Evolutionary conservation across 2,113 vertebrate species (phyloP).

Genomic region (Uria lomvia): DNA sequence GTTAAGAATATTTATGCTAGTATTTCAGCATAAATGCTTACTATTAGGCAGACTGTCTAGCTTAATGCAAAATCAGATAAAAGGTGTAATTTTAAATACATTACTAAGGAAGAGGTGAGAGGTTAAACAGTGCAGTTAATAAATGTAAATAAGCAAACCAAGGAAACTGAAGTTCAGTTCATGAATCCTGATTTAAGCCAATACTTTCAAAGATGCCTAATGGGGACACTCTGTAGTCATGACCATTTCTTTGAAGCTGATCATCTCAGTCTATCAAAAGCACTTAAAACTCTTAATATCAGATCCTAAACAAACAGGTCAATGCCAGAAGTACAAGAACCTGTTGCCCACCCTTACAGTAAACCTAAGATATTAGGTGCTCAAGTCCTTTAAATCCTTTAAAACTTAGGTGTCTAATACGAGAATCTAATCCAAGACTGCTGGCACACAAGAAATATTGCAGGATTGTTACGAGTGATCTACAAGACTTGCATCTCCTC

Average conservation of each 20-base stretch:
- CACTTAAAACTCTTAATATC: not conserved
- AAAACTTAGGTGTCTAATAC: not conserved
- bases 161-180: not conserved
- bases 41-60: not conserved
- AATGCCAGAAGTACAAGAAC: not conserved
- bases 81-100: conserved; percentile 3
- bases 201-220: not conserved
- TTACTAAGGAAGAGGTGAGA: not conserved
- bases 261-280: not conserved
- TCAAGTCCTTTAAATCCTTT: not conserved
- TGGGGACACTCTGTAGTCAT: not conserved
- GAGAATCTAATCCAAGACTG: not conserved
- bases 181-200: not conserved
- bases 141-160: conserved; percentile 12
- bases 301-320: not conserved
- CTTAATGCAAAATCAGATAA: conserved; percentile 23
- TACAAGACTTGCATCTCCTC: not conserved
- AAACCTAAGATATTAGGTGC: not conserved
- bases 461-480: not conserved
- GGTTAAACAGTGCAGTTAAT: not conserved
- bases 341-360: not conserved
- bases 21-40: not conserved
- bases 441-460: not conserved
- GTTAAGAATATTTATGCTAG: not conserved
- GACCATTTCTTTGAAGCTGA: not conserved